Evolutionary conservation across 2,888 invertebrate genomes (phyloP).

Genomic region (Euplagia quadripunctaria): DNA sequence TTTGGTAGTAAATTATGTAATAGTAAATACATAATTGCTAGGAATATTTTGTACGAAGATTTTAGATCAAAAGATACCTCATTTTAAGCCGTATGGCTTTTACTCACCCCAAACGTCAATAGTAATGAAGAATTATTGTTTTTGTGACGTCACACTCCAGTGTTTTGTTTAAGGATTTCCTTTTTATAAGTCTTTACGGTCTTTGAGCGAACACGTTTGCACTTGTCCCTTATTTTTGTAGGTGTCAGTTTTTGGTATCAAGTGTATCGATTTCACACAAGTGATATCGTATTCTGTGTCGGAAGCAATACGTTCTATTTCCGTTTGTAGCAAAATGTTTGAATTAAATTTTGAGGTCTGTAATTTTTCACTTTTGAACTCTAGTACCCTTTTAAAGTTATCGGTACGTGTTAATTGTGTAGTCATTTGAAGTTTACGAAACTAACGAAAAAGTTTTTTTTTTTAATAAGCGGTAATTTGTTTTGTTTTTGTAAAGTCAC

Average conservation of each 20-base stretch:
- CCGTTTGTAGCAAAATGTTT: background rate
- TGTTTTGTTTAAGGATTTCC: slow-evolving; percentile 84
- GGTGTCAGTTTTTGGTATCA: slow-evolving; percentile 55
- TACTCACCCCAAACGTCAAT: slow-evolving; percentile 64
- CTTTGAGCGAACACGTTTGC: slow-evolving; percentile 79
- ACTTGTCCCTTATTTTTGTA: slow-evolving; percentile 72
- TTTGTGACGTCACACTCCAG: slow-evolving; percentile 77
- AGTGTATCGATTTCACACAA: slow-evolving; percentile 42
- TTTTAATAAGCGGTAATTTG: slow-evolving; percentile 9
- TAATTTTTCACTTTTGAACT: slow-evolving; percentile 26
- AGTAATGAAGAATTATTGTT: slow-evolving; percentile 86
- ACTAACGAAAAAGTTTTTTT: slow-evolving; percentile 3
- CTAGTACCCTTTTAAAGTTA: slow-evolving; percentile 38
- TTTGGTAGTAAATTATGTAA: too few species aligned
- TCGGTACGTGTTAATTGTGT: slow-evolving; percentile 50
- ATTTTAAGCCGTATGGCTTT: slow-evolving; percentile 7
- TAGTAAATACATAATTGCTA: background rate
- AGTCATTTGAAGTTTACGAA: slow-evolving; percentile 32
- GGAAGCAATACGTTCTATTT: slow-evolving; percentile 13
- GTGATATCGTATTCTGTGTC: slow-evolving; percentile 23
- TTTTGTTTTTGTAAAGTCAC: slow-evolving; percentile 11
- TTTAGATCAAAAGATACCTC: slow-evolving; percentile 3
- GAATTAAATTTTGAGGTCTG: slow-evolving; percentile 9
- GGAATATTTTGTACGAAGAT: background rate
- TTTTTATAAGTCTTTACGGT: slow-evolving; percentile 77